Percentiles rank a stretch among this genome's conserved stretches.
Conservation (phyloP, 2,113 vertebrate genomes). For the Hippocampus barbouri region DNA sequence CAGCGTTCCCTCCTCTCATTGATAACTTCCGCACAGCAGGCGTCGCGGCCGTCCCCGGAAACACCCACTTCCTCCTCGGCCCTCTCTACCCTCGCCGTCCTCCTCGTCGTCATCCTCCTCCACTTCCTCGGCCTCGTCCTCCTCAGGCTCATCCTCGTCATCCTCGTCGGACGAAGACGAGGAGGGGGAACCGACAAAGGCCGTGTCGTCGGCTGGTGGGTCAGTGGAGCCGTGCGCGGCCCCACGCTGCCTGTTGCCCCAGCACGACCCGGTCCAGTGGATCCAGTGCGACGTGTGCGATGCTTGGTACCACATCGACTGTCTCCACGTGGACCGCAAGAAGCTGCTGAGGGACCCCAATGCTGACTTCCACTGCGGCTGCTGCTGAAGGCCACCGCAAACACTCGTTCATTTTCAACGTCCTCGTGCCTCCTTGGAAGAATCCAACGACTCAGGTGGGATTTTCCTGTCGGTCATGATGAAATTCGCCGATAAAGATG, state of each 20-base stretch:
- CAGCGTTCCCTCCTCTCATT: too few relatives aligned
- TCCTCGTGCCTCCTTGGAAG: neutral
- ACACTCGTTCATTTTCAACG: neutral
- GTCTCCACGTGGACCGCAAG: constrained; percentile 72
- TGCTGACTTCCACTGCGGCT: constrained; percentile 80
- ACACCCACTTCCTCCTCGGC: constrained; percentile 66
- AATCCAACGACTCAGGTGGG: neutral
- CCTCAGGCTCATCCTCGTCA: constrained; percentile 53
- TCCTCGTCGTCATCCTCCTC: constrained; percentile 67
- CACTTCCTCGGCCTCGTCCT: constrained; percentile 63
- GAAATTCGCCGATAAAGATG: neutral
- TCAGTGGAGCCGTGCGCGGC: constrained; percentile 74
- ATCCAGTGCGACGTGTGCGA: constrained; percentile 86
- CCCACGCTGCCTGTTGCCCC: constrained; percentile 70
- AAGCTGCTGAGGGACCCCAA: constrained; percentile 71
- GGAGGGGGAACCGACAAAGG: constrained; percentile 29
- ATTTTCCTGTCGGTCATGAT: neutral
- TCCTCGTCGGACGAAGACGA: constrained; percentile 42
- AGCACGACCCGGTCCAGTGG: constrained; percentile 84
- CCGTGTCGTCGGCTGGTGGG: constrained; percentile 14
- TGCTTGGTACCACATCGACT: constrained; percentile 81
- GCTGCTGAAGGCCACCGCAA: constrained; percentile 42
- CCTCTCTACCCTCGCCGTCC: constrained; percentile 58
- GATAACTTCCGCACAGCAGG: constrained; percentile 58
- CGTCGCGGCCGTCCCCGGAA: constrained; percentile 76